Conservation (phyloP, 2,797 vertebrate genomes). For the Arctocebus calabarensis region DNA sequence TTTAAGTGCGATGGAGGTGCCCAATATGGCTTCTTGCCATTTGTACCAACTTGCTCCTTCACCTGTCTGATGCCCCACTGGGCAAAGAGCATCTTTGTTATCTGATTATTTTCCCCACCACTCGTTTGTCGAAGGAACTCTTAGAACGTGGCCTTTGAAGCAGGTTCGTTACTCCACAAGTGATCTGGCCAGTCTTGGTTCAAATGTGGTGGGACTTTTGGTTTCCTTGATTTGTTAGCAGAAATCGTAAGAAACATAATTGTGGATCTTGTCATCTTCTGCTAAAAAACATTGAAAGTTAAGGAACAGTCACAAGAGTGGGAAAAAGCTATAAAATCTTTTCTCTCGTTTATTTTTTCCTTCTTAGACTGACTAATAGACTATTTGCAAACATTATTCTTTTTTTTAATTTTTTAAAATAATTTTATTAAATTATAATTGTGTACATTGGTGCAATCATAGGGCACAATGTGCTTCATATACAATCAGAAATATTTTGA, state of each 20-base stretch:
- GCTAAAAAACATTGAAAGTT: background rate
- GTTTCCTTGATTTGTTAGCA: background rate
- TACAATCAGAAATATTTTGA: too few relatives aligned
- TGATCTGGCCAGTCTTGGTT: background rate
- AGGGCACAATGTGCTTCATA: too few relatives aligned
- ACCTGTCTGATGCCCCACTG: too few relatives aligned
- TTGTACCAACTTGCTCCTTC: background rate
- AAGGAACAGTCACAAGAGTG: background rate
- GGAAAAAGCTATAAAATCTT: background rate
- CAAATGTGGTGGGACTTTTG: too few relatives aligned
- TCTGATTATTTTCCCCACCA: too few relatives aligned
- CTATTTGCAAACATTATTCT: background rate
- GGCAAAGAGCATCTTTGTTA: rapidly evolving
- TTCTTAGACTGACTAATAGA: background rate
- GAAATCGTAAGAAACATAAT: background rate
- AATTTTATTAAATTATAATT: too few relatives aligned
- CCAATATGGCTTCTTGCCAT: background rate
- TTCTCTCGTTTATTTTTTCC: background rate
- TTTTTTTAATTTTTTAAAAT: too few relatives aligned
- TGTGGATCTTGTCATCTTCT: background rate
- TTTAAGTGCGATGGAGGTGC: background rate
- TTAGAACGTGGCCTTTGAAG: background rate
- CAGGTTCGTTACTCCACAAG: rapidly evolving
- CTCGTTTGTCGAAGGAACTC: rapidly evolving
- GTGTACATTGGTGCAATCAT: too few relatives aligned